These are phyloP conservation scores for Rhinolophus sinicus DNA, from an alignment of 2,113 vertebrate species.

Conservation along the genomic window DNA sequence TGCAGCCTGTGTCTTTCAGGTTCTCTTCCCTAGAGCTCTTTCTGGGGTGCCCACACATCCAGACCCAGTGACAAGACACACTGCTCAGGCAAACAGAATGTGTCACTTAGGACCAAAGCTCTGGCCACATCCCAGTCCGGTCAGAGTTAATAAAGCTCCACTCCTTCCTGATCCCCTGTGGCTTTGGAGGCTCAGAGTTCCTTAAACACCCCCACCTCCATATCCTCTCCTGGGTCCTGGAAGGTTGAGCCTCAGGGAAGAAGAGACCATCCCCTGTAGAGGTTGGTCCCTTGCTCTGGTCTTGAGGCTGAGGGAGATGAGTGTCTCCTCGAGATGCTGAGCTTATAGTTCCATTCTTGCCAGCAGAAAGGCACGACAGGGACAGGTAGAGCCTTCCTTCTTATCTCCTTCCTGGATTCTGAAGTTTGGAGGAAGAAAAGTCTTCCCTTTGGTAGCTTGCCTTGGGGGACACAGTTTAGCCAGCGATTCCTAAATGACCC, in stretches of 20 bases:
- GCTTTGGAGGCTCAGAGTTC: background rate
- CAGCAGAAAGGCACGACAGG: too few species aligned
- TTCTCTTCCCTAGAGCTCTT: background rate
- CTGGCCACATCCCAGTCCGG: accelerated
- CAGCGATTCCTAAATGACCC: background rate
- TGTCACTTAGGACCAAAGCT: background rate
- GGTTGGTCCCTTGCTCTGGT: background rate
- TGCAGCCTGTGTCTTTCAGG: background rate
- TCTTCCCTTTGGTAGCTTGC: too few species aligned
- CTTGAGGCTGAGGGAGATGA: background rate
- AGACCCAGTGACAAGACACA: background rate
- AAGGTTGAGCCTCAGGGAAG: background rate
- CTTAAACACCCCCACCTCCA: accelerated
- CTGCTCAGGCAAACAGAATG: background rate
- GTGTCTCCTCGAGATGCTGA: background rate
- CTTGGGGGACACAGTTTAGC: background rate
- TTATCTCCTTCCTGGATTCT: background rate
- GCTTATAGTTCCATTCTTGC: background rate
- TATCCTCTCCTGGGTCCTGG: background rate
- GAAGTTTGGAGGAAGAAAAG: background rate
- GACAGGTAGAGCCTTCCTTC: background rate
- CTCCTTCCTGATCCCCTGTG: background rate
- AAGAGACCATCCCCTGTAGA: background rate
- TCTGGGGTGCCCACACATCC: background rate
- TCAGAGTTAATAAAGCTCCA: background rate